Conservation (phyloP, 1,140 invertebrate genomes). For the Drosophila truncata region DNA sequence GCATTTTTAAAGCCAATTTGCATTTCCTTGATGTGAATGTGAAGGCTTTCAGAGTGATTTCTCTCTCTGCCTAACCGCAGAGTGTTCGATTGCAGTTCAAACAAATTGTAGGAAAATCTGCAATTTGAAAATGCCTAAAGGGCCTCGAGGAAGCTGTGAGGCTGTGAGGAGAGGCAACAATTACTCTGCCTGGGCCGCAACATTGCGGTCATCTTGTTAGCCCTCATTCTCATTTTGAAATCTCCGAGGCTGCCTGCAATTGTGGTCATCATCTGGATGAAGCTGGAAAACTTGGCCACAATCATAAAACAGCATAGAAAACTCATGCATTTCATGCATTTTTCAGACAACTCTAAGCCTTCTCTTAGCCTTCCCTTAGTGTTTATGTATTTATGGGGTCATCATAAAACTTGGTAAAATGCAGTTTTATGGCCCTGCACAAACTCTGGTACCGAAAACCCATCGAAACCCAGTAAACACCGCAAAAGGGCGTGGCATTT, state of each 20-base stretch:
- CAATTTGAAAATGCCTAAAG: slow-evolving; percentile 3
- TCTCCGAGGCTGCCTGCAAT: slow-evolving; percentile 1
- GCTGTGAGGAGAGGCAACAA: neutral
- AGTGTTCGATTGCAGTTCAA: slow-evolving; percentile 18
- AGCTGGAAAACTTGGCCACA: slow-evolving; percentile 7
- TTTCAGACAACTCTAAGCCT: neutral
- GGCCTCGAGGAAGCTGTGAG: neutral
- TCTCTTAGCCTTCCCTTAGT: neutral
- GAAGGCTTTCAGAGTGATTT: slow-evolving; percentile 18
- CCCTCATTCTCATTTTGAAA: slow-evolving; percentile 1
- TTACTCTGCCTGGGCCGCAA: slow-evolving; percentile 31
- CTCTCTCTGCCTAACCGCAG: slow-evolving; percentile 7
- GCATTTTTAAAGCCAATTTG: neutral
- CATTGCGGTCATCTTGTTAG: slow-evolving; percentile 44
- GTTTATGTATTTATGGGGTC: slow-evolving; percentile 49
- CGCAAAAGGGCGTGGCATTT: slow-evolving; percentile 28
- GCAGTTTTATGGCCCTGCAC: slow-evolving; percentile 13
- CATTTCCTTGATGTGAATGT: neutral
- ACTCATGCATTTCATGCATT: slow-evolving; percentile 13
- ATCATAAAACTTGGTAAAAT: slow-evolving; percentile 27
- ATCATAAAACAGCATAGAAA: slow-evolving; percentile 15
- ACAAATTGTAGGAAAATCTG: slow-evolving; percentile 7
- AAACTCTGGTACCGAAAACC: neutral
- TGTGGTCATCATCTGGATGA: slow-evolving; percentile 8
- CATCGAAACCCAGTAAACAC: neutral